Evolutionary conservation across 2,888 invertebrate genomes (phyloP).

Genomic region (Plagodis pulveraria): DNA sequence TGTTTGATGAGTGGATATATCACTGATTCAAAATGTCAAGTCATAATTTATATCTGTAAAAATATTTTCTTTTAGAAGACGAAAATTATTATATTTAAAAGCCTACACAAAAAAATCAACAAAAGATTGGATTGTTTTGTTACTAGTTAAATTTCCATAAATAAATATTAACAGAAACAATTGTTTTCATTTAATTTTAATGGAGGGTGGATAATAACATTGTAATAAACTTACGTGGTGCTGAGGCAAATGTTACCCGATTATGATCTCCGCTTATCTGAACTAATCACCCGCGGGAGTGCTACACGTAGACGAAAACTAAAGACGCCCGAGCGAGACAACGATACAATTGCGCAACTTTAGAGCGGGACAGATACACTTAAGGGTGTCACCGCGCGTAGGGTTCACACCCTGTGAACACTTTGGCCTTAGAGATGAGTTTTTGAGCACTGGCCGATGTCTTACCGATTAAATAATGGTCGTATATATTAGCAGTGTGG

Average conservation of each 20-base stretch:
- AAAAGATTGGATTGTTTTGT: too few species aligned
- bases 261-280: constrained; percentile 57
- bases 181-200: background rate
- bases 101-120: too few species aligned
- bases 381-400: constrained; percentile 42
- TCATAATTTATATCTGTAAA: too few species aligned
- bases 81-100: too few species aligned
- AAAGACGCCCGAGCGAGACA: constrained; percentile 54
- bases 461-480: constrained; percentile 81
- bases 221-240: constrained; percentile 68
- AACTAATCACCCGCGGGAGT: constrained; percentile 68
- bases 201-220: constrained; percentile 30
- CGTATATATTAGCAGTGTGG: constrained; percentile 75
- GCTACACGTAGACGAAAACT: constrained; percentile 47
- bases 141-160: too few species aligned
- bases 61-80: too few species aligned
- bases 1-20: too few species aligned
- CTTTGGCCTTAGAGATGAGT: constrained; percentile 60
- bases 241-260: constrained; percentile 60
- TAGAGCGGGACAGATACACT: constrained; percentile 64
- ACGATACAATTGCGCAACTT: constrained; percentile 67
- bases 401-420: constrained; percentile 47
- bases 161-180: background rate
- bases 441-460: constrained; percentile 63
- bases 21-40: too few species aligned